Conservation (phyloP, 2,113 vertebrate species). For the Dermatemys mawii region DNA sequence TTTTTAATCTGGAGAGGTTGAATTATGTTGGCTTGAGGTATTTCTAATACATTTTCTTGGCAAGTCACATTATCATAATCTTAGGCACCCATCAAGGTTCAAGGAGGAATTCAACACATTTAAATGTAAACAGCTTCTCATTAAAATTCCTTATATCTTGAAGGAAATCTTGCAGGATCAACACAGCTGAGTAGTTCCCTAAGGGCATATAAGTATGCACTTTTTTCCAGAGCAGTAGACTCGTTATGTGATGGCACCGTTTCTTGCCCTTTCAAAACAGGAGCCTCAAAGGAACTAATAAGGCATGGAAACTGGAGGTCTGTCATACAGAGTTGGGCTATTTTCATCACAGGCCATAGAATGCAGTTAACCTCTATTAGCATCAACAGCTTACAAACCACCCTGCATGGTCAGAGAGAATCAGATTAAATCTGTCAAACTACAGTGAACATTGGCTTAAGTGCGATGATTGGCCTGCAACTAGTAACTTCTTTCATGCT, state of each 20-base stretch:
- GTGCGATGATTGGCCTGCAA: not conserved
- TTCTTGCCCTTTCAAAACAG: not conserved
- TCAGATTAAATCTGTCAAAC: constrained; percentile 10
- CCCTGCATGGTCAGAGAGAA: not conserved
- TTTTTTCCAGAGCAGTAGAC: not conserved
- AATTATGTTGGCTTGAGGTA: not conserved
- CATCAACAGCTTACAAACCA: not conserved
- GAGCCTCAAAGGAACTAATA: not conserved
- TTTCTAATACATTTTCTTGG: constrained; percentile 7
- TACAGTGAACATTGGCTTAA: not conserved
- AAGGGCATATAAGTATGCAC: not conserved
- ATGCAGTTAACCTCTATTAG: constrained; percentile 20
- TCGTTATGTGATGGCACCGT: not conserved
- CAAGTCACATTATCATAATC: constrained; percentile 2
- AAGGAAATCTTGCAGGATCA: not conserved
- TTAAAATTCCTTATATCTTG: not conserved
- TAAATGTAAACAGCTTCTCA: constrained; percentile 18
- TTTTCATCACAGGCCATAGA: not conserved
- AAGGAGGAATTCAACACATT: not conserved
- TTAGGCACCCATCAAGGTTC: not conserved
- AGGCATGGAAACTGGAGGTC: constrained; percentile 4
- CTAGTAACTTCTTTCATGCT: not conserved
- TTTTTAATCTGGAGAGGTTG: constrained; percentile 16
- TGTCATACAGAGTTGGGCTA: not conserved
- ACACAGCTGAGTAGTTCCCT: not conserved